A percentile compares a stretch with the other conserved stretches of the same genome.
Conservation (phyloP, 2,113 vertebrate genomes). For the Sterrhoptilus dennistouni region DNA sequence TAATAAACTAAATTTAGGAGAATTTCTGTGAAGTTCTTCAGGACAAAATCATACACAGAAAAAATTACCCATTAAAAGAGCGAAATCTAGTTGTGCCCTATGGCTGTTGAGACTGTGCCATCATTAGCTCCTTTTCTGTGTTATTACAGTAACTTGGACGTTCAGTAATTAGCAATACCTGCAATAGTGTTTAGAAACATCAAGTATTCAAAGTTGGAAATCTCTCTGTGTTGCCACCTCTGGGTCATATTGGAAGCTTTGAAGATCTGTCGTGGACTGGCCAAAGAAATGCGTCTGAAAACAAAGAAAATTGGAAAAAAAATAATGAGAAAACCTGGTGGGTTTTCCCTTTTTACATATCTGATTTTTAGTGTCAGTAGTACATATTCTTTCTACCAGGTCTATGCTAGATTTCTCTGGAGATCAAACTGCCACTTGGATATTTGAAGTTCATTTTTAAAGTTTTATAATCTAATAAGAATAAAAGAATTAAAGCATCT, state of each 20-base stretch:
- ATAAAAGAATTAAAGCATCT: conserved; percentile 23
- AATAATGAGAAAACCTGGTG: background rate
- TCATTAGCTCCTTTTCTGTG: background rate
- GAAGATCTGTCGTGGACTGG: conserved; percentile 92
- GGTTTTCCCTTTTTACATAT: background rate
- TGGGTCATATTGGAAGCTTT: conserved; percentile 97
- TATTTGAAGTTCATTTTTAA: background rate
- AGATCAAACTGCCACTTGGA: background rate
- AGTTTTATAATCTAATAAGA: conserved; percentile 7
- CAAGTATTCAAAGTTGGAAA: conserved; percentile 97
- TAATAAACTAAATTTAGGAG: background rate
- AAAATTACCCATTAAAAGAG: background rate
- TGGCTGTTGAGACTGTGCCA: background rate
- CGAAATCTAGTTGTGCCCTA: background rate
- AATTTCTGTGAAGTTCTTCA: background rate
- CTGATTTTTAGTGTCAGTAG: background rate
- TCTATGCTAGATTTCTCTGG: background rate
- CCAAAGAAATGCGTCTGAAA: conserved; percentile 90
- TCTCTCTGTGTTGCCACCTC: conserved; percentile 94
- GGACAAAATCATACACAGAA: background rate
- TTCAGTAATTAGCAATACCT: conserved; percentile 68
- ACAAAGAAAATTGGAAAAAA: background rate
- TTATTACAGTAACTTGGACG: background rate
- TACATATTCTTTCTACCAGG: background rate
- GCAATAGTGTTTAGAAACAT: conserved; percentile 96